These are phyloP conservation scores for Melanerpes formicivorus DNA, from an alignment of 2,113 vertebrate genomes.

Conservation along the genomic window DNA sequence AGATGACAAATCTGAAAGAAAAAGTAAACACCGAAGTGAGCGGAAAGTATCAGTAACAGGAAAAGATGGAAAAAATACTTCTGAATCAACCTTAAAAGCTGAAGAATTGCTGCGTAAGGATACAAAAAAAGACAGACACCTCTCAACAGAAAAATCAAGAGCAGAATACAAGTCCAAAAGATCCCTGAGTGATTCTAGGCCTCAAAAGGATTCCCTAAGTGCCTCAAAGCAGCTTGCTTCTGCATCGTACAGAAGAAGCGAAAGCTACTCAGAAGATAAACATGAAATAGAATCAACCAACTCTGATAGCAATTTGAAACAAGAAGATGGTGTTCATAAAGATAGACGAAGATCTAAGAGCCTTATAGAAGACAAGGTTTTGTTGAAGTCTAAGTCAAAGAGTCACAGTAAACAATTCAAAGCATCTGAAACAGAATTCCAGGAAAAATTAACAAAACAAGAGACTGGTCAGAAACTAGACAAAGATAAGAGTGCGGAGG, in stretches of 20 bases:
- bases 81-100: constrained; percentile 73
- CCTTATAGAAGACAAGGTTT: constrained; percentile 78
- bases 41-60: constrained; percentile 76
- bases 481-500: constrained; percentile 75
- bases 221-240: constrained; percentile 70
- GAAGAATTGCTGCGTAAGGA: constrained; percentile 84
- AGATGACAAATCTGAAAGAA: constrained; percentile 89
- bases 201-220: constrained; percentile 78
- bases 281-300: constrained; percentile 79
- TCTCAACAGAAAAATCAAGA: constrained; percentile 77
- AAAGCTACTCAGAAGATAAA: constrained; percentile 86
- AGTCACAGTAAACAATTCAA: constrained; percentile 79
- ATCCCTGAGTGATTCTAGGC: constrained; percentile 80
- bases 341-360: constrained; percentile 86
- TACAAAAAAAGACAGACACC: constrained; percentile 78
- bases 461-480: constrained; percentile 72
- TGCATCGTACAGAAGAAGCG: constrained; percentile 67
- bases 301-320: constrained; percentile 78
- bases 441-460: constrained; percentile 66
- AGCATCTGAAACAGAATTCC: constrained; percentile 75
- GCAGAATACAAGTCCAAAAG: constrained; percentile 81
- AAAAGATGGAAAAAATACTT: constrained; percentile 79
- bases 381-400: constrained; percentile 83
- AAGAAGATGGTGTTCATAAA: constrained; percentile 84
- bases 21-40: constrained; percentile 87